Percentiles rank a stretch among this genome's conserved stretches.
Conservation (phyloP, 2,113 vertebrate genomes). For the Collichthys lucidus region DNA sequence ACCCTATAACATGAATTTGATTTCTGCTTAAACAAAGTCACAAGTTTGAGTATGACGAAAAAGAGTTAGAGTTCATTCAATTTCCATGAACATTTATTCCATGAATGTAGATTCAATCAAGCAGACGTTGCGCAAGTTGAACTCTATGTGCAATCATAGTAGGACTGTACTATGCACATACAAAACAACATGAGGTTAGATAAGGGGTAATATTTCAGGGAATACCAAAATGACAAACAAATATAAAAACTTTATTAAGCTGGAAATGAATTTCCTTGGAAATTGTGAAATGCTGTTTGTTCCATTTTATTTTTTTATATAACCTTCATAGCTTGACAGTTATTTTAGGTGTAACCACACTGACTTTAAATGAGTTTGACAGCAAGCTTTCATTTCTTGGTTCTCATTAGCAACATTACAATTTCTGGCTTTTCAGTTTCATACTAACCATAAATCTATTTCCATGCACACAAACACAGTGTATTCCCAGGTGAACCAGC, state of each 20-base stretch:
- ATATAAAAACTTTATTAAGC: neutral
- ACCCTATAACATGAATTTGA: conserved; percentile 17
- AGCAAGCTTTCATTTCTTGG: neutral
- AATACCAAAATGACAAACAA: neutral
- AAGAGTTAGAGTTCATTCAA: conserved; percentile 48
- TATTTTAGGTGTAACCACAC: neutral
- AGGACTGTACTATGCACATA: conserved; percentile 21
- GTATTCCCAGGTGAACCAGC: neutral
- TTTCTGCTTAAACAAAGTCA: conserved; percentile 54
- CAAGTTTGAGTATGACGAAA: conserved; percentile 40
- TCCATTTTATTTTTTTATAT: neutral
- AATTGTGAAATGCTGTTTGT: neutral
- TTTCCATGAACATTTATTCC: conserved; percentile 70
- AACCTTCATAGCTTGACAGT: neutral
- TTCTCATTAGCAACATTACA: neutral
- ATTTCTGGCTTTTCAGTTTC: neutral
- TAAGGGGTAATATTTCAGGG: neutral
- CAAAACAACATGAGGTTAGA: conserved; percentile 23
- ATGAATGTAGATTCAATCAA: conserved; percentile 68
- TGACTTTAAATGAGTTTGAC: neutral
- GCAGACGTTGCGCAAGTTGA: conserved; percentile 57
- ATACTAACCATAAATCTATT: neutral
- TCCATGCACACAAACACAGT: neutral
- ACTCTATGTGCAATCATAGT: conserved; percentile 36
- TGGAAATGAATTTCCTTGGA: neutral